Conservation (phyloP, 1,140 invertebrate genomes). For the Pogonomyrmex californicus region DNA sequence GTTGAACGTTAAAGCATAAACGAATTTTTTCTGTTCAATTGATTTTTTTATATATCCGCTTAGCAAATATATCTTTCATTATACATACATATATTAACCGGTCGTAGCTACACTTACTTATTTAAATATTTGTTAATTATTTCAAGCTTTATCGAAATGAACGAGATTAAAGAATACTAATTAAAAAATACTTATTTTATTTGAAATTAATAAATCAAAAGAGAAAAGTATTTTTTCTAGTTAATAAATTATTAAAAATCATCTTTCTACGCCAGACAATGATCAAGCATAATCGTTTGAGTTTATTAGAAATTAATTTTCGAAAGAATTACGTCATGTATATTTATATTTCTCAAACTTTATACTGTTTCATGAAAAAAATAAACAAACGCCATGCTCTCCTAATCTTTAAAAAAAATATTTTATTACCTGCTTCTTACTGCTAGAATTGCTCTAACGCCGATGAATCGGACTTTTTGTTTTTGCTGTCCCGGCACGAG, state of each 20-base stretch:
- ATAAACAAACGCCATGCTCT: neutral
- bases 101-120: neutral
- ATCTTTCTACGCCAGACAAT: neutral
- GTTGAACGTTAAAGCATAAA: neutral
- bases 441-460: conserved; percentile 96
- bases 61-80: neutral
- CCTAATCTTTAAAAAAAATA: neutral
- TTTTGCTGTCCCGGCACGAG: conserved; percentile 95
- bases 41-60: neutral
- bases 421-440: conserved; percentile 92
- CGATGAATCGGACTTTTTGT: conserved; percentile 95
- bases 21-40: neutral
- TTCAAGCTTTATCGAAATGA: neutral
- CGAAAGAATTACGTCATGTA: neutral
- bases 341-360: neutral
- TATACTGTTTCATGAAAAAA: neutral
- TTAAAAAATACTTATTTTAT: conserved; percentile 32
- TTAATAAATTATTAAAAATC: conserved; percentile 18
- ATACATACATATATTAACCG: neutral
- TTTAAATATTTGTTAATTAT: conserved; percentile 3
- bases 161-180: neutral
- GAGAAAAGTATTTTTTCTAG: neutral
- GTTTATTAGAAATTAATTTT: conserved; percentile 21
- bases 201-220: neutral
- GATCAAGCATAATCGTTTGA: conserved; percentile 9